Percentiles rank a stretch among this genome's conserved stretches.
These are phyloP conservation scores for Drosophila vallismaia DNA, from an alignment of 2,888 invertebrate genomes.

Conservation along the genomic window DNA sequence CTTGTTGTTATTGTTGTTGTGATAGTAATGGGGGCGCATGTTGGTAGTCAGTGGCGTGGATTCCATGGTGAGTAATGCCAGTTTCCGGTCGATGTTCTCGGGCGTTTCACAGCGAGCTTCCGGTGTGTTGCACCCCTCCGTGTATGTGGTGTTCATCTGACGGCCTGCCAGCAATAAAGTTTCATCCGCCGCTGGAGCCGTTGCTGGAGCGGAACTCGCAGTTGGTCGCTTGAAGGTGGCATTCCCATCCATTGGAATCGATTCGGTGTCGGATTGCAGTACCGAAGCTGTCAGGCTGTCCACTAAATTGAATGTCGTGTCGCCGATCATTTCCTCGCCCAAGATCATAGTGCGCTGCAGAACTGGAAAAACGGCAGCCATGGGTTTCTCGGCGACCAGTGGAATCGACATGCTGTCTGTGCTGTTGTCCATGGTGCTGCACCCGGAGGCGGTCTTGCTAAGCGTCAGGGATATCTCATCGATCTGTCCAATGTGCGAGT, in stretches of 20 bases:
- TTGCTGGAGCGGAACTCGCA: background rate
- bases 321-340: slow-evolving; percentile 81
- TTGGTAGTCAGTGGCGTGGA: slow-evolving; percentile 79
- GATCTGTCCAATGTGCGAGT: slow-evolving; percentile 82
- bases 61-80: slow-evolving; percentile 65
- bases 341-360: slow-evolving; percentile 66
- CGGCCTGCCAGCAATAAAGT: slow-evolving; percentile 62
- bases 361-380: slow-evolving; percentile 26
- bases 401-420: slow-evolving; percentile 77
- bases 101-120: slow-evolving; percentile 79
- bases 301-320: slow-evolving; percentile 81
- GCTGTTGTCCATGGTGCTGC: slow-evolving; percentile 83
- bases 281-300: slow-evolving; percentile 65
- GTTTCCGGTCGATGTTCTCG: slow-evolving; percentile 65
- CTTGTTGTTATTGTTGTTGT: slow-evolving; percentile 50
- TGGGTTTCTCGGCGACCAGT: slow-evolving; percentile 18
- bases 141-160: slow-evolving; percentile 60
- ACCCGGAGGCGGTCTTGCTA: slow-evolving; percentile 82
- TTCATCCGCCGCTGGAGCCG: slow-evolving; percentile 57
- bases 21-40: slow-evolving; percentile 40
- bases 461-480: slow-evolving; percentile 81
- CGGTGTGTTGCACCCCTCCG: slow-evolving; percentile 56
- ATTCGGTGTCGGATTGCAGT: slow-evolving; percentile 36
- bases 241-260: slow-evolving; percentile 35
- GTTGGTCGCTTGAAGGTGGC: slow-evolving; percentile 65